phyloP scores from a whole-genome alignment of 2,888 invertebrate genomes.

The Drosophila maculinotata region DNA sequence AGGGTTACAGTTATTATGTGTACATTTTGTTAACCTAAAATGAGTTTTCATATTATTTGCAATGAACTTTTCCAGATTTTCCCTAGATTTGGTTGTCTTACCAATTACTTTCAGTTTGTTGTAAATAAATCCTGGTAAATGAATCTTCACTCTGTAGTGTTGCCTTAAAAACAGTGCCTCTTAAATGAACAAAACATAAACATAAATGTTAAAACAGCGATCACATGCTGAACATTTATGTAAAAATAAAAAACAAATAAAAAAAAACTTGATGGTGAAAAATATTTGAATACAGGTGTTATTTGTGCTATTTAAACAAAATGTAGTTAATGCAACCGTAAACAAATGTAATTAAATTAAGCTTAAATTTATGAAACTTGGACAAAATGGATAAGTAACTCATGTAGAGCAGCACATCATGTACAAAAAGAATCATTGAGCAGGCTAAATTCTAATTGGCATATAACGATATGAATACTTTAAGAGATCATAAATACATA shows the following conservation, averaged over 20 bases:
- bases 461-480: conserved; percentile 24
- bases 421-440: conserved; percentile 61
- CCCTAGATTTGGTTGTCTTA: conserved; percentile 20
- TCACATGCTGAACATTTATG: conserved; percentile 55
- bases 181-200: conserved; percentile 64
- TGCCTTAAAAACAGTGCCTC: conserved; percentile 95
- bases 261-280: conserved; percentile 69
- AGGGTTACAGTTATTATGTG: conserved; percentile 42
- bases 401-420: conserved; percentile 65
- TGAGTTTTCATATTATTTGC: conserved; percentile 69
- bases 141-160: conserved; percentile 89
- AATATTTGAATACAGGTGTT: conserved; percentile 74
- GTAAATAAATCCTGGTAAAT: conserved; percentile 70
- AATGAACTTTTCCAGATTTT: conserved; percentile 56
- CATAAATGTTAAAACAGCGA: conserved; percentile 48
- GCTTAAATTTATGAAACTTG: conserved; percentile 38
- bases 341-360: conserved; percentile 46
- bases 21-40: conserved; percentile 16
- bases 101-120: conserved; percentile 42
- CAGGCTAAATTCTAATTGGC: conserved; percentile 59
- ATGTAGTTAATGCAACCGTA: conserved; percentile 53
- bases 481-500: conserved; percentile 26
- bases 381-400: conserved; percentile 21
- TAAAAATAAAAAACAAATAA: conserved; percentile 35
- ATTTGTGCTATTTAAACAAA: conserved; percentile 75